These are phyloP conservation scores for Eretmochelys imbricata DNA, from an alignment of 2,113 vertebrate species.

Conservation along the genomic window DNA sequence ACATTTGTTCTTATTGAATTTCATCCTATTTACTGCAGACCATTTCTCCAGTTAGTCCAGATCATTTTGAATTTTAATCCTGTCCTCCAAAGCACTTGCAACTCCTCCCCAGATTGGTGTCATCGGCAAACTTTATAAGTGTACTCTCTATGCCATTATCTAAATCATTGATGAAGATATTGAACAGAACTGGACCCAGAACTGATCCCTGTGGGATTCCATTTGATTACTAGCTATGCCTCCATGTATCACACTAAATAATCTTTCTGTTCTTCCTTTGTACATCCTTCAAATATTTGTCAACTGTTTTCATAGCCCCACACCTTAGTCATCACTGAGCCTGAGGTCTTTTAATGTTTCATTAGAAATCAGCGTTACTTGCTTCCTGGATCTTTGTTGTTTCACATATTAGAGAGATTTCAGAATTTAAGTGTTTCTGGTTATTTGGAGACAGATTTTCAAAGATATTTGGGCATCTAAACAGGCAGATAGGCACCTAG, in stretches of 20 bases:
- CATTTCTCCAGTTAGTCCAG: too few species aligned
- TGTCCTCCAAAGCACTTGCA: too few species aligned
- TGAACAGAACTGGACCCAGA: too few species aligned
- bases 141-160: too few species aligned
- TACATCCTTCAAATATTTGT: background rate
- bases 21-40: too few species aligned
- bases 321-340: background rate
- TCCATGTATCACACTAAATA: background rate
- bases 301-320: background rate
- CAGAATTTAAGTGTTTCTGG: background rate
- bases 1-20: too few species aligned
- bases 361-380: background rate
- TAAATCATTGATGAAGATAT: too few species aligned
- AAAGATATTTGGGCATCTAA: background rate
- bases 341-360: background rate
- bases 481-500: background rate
- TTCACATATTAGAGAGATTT: background rate
- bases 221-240: background rate
- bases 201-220: too few species aligned
- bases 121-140: too few species aligned
- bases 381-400: background rate
- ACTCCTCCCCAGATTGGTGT: too few species aligned
- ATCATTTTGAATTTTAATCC: too few species aligned
- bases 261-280: background rate
- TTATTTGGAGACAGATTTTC: background rate